phyloP scores from a whole-genome alignment of 1,140 invertebrate genomes.

The Lasioglossum albipes region DNA sequence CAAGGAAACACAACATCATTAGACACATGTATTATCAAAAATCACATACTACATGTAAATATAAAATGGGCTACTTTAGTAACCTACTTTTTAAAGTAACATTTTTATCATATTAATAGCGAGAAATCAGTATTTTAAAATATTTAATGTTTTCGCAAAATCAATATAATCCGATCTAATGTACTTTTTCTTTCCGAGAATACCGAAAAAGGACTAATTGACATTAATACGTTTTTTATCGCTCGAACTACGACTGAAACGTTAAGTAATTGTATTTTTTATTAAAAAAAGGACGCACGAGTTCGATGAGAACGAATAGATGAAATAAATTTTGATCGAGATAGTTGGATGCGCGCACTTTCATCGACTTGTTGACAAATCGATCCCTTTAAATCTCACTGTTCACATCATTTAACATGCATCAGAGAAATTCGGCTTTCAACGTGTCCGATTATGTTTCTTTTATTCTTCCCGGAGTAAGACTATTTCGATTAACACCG shows the following conservation, averaged over 20 bases:
- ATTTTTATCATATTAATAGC: not conserved
- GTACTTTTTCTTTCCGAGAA: not conserved
- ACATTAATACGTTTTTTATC: not conserved
- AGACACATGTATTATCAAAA: not conserved
- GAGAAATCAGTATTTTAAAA: not conserved
- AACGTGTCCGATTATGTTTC: not conserved
- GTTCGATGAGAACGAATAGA: constrained; percentile 13
- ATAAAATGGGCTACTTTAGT: constrained; percentile 1
- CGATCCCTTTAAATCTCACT: constrained; percentile 65
- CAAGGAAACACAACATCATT: constrained; percentile 13
- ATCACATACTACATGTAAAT: not conserved
- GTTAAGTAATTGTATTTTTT: not conserved
- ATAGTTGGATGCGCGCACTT: constrained; percentile 51
- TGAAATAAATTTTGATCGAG: constrained; percentile 40
- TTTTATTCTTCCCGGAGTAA: not conserved
- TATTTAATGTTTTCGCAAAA: not conserved
- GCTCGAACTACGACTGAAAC: not conserved
- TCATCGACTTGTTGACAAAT: constrained; percentile 68
- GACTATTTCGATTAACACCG: not conserved
- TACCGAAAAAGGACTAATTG: not conserved
- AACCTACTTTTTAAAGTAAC: not conserved
- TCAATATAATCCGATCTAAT: not conserved
- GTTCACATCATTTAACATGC: constrained; percentile 29
- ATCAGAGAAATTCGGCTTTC: constrained; percentile 12
- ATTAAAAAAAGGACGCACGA: not conserved